These are phyloP conservation scores for Stenoptilia bipunctidactyla DNA, from an alignment of 2,888 invertebrate species.

Conservation along the genomic window DNA sequence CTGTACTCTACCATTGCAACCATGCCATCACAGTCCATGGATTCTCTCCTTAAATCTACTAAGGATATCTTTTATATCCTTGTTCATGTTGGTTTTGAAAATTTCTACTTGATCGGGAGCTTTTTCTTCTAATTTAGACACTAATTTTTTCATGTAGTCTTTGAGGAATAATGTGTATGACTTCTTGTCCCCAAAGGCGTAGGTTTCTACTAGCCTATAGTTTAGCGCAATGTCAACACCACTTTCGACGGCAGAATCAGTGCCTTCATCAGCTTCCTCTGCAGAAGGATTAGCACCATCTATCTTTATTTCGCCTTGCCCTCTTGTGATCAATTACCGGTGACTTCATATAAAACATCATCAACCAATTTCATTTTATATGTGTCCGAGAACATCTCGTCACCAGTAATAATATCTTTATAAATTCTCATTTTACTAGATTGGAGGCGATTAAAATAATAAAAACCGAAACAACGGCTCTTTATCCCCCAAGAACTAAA, in stretches of 20 bases:
- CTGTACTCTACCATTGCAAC: conserved; percentile 95
- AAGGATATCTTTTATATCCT: conserved; percentile 92
- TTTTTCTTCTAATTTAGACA: conserved; percentile 83
- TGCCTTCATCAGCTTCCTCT: conserved; percentile 89
- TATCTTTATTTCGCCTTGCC: conserved; percentile 82
- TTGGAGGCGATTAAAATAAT: conserved; percentile 68
- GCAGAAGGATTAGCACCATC: conserved; percentile 95
- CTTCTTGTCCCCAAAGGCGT: conserved; percentile 90
- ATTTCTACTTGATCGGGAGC: conserved; percentile 87
- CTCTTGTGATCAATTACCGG: conserved; percentile 85
- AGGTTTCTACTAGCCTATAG: conserved; percentile 89
- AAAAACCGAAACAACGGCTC: conserved; percentile 68
- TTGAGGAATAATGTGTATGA: conserved; percentile 93
- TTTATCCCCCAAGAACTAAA: conserved; percentile 64
- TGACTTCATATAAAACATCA: conserved; percentile 94
- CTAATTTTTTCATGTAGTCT: conserved; percentile 95
- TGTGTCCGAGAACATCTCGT: conserved; percentile 98
- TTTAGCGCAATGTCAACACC: conserved; percentile 96
- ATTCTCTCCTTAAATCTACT: conserved; percentile 94
- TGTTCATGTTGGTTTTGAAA: conserved; percentile 93
- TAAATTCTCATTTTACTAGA: conserved; percentile 90
- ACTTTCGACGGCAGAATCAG: conserved; percentile 78
- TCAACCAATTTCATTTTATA: conserved; percentile 94
- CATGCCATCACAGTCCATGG: conserved; percentile 94
- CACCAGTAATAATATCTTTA: conserved; percentile 96